phyloP scores from a whole-genome alignment of 2,113 vertebrate genomes.

The Galbula dea region DNA sequence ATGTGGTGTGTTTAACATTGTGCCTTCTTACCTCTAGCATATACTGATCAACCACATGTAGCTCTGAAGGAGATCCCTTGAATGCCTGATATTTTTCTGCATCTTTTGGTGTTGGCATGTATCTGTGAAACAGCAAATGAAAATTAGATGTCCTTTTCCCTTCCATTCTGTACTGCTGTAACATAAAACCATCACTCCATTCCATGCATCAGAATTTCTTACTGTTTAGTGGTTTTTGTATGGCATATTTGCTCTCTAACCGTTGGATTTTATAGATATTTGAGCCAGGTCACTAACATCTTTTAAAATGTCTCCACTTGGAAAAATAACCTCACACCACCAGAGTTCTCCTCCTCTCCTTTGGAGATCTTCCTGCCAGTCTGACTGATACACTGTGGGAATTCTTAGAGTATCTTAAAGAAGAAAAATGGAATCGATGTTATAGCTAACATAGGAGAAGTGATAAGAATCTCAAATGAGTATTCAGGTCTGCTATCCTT shows the following conservation, averaged over 20 bases:
- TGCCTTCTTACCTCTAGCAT: constrained; percentile 81
- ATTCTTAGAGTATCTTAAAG: background rate
- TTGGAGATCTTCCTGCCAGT: background rate
- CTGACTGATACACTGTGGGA: background rate
- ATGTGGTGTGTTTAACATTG: background rate
- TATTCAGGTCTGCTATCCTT: background rate
- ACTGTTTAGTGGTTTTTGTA: background rate
- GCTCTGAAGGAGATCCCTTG: constrained; percentile 75
- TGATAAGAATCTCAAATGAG: constrained; percentile 1
- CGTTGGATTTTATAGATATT: background rate
- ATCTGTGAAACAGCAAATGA: constrained; percentile 68
- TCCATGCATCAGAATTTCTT: background rate
- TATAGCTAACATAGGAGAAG: background rate
- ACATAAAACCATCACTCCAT: background rate
- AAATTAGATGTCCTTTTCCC: background rate
- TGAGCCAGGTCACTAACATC: background rate
- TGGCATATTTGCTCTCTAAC: background rate
- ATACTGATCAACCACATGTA: constrained; percentile 87
- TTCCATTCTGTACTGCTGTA: background rate
- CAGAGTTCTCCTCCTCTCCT: background rate
- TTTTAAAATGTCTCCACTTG: background rate
- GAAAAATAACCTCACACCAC: background rate
- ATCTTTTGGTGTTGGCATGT: constrained; percentile 82
- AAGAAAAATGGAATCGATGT: background rate
- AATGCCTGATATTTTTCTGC: constrained; percentile 81